Evolutionary conservation across 1,140 invertebrate genomes (phyloP), one percentile per base, ranked within the genome.

Genomic region (Dysdera silvatica): DNA sequence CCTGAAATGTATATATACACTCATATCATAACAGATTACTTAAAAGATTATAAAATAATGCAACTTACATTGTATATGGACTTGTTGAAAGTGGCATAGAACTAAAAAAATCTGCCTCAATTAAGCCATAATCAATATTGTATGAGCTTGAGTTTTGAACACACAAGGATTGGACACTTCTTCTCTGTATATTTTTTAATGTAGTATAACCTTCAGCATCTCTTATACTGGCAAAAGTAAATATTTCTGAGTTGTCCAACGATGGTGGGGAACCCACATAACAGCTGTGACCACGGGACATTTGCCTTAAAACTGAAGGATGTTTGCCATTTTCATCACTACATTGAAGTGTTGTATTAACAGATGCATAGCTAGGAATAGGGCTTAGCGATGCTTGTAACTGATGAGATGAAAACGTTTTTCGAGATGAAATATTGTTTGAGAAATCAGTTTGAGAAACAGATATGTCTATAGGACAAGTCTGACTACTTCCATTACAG

Each of bases 191-290:
- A 37, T 81, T 83, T 69, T 87, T 80, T 45, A 93, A 74, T 20
- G 85, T 87, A n/a, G 85, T 85, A 72, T 91, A 91, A 29, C 89
- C 90, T 37, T 86, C 78, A 65, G 87, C 73, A 70, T 78, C 77
- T 33, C 74, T 49, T 20, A 72, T 64, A 45, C 72, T 74, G 7
- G 77, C 76, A 66, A 63, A 45, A 20, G 45, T 43, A 16, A 62
- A 52, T 40, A 51, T 10, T 2, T 47, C 26, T 20, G 64, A 26
- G 3, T 37, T 65, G 63, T 66, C 63, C 45, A 49, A 53, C 45
- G 66, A 68, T 18, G n/a, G 29, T n/a, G 63, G 52, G 55, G 49
- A 60, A 18, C 55, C 37, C 23, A 60, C 24, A 41, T 60, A 35
- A n/a, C 35, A 16, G 29, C 48, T 57, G 12, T 64, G 54, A 10